Conservation (phyloP, 1,140 invertebrate species). For the Pseudomyrmex dendroicus region DNA sequence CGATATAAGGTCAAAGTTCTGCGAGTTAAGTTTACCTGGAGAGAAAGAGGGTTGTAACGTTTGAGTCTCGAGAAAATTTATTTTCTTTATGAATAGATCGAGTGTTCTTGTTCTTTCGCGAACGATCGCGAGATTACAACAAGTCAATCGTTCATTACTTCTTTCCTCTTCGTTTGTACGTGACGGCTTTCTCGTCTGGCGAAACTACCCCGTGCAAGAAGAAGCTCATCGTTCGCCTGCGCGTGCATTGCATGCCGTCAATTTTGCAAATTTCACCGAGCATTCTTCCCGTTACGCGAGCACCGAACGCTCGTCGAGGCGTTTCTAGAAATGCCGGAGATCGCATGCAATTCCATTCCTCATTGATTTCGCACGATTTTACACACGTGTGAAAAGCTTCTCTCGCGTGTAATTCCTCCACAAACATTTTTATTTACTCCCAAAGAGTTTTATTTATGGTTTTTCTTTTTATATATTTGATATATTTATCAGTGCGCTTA, state of each 20-base stretch:
- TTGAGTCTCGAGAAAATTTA: constrained; percentile 13
- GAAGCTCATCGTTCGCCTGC: constrained; percentile 13
- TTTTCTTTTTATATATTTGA: neutral
- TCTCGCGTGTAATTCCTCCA: neutral
- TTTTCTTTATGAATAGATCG: neutral
- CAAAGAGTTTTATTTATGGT: neutral
- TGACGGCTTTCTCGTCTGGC: neutral
- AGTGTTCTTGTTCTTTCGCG: neutral
- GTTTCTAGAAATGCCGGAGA: constrained; percentile 27
- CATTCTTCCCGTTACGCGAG: constrained; percentile 62
- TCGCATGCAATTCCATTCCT: neutral
- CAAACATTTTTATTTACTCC: neutral
- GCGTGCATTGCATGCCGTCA: neutral
- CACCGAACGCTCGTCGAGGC: constrained; percentile 36
- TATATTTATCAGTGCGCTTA: neutral
- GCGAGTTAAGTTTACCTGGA: neutral
- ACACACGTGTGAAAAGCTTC: neutral
- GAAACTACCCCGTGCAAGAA: constrained; percentile 41
- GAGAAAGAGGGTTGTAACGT: neutral
- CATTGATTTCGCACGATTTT: constrained; percentile 3
- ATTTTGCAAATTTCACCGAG: constrained; percentile 62
- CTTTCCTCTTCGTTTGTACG: neutral
- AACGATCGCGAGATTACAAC: neutral
- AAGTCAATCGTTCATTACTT: constrained; percentile 6
- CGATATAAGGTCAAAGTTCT: constrained; percentile 32